Conservation (phyloP, 2,113 vertebrate genomes). For the Montifringilla adamsi region DNA sequence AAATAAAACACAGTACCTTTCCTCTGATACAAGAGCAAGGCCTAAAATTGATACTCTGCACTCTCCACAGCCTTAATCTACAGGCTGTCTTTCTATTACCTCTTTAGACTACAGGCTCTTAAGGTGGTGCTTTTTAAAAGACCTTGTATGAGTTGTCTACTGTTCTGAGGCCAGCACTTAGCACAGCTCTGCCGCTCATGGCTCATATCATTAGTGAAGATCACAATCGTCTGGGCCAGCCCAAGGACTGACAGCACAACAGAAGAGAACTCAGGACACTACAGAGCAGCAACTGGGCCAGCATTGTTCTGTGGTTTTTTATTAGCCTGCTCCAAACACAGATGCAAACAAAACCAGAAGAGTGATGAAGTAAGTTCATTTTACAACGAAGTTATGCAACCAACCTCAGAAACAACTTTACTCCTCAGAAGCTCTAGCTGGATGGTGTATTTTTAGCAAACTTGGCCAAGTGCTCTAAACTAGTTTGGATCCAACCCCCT, state of each 20-base stretch:
- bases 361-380: neutral
- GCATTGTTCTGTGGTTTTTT: neutral
- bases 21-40: neutral
- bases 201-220: neutral
- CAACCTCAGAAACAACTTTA: neutral
- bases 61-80: neutral
- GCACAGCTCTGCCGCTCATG: neutral
- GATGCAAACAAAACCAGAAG: neutral
- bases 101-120: neutral
- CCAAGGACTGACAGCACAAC: neutral
- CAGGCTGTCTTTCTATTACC: neutral
- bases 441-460: neutral
- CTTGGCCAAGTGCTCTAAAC: neutral
- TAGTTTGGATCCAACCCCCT: neutral
- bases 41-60: neutral
- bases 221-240: neutral
- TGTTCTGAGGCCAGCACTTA: neutral
- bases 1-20: neutral
- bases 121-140: neutral
- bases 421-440: neutral
- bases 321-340: neutral
- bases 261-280: rapidly evolving
- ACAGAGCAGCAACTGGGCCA: neutral
- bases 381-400: neutral
- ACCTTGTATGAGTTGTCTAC: neutral